These are phyloP conservation scores for Muschampia plurimacula DNA, from an alignment of 2,888 invertebrate genomes.

Conservation along the genomic window DNA sequence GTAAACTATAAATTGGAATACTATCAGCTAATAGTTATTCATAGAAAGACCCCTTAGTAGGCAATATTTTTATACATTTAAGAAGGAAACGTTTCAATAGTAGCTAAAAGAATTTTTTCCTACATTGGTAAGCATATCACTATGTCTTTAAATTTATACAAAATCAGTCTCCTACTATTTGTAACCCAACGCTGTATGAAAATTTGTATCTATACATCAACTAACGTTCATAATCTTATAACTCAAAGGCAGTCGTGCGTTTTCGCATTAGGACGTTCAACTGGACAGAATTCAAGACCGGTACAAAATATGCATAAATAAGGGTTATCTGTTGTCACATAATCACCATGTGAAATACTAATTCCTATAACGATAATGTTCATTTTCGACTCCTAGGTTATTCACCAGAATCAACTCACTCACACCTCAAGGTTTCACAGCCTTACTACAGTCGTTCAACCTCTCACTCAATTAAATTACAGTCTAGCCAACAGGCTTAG, in stretches of 20 bases:
- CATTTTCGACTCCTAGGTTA: constrained; percentile 42
- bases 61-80: constrained; percentile 59
- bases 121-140: constrained; percentile 78
- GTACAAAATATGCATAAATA: constrained; percentile 34
- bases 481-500: constrained; percentile 71
- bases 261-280: constrained; percentile 67
- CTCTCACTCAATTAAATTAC: constrained; percentile 69
- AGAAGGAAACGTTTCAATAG: constrained; percentile 57
- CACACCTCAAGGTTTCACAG: constrained; percentile 79
- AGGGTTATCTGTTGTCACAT: constrained; percentile 38
- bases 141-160: constrained; percentile 69
- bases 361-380: constrained; percentile 9
- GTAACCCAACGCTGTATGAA: constrained; percentile 69
- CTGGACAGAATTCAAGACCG: constrained; percentile 64
- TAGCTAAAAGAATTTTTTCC: constrained; percentile 61
- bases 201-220: constrained; percentile 59
- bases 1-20: constrained; percentile 76
- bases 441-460: constrained; percentile 80
- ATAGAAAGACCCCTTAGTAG: constrained; percentile 58
- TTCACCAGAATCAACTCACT: constrained; percentile 62
- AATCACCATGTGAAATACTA: constrained; percentile 31
- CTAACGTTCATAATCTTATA: constrained; percentile 54
- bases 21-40: constrained; percentile 61
- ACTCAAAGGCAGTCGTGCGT: constrained; percentile 62
- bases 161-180: constrained; percentile 85